A percentile compares a stretch with the other conserved stretches of the same genome.
phyloP scores from a whole-genome alignment of 2,113 vertebrate species.

The Strix aluco region DNA sequence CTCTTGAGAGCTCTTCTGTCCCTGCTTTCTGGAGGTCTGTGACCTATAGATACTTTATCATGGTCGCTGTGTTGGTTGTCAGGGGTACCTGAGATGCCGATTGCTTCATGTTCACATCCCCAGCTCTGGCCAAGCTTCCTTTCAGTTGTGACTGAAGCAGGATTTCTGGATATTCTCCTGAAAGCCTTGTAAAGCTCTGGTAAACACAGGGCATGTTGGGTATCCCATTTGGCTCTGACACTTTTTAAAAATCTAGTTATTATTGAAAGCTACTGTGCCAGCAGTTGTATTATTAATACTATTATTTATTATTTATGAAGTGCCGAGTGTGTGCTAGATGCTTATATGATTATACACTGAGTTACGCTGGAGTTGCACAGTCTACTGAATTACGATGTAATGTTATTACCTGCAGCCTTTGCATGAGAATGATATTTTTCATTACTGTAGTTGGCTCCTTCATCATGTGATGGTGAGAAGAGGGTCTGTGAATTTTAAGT shows the following conservation, averaged over 20 bases:
- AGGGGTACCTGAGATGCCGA: neutral
- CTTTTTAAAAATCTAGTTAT: conserved; percentile 27
- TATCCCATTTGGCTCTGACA: neutral
- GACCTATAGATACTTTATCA: neutral
- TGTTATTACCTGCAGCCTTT: conserved; percentile 42
- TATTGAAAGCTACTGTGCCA: conserved; percentile 25
- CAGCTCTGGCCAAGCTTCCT: neutral
- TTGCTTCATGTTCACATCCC: neutral
- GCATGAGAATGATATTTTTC: conserved; percentile 26
- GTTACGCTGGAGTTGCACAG: neutral
- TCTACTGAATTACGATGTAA: conserved; percentile 2
- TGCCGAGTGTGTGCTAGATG: conserved; percentile 11
- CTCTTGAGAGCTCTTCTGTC: neutral
- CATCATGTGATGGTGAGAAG: neutral
- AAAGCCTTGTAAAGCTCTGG: neutral
- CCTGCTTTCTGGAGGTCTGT: neutral
- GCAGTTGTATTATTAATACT: conserved; percentile 56
- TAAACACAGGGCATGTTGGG: neutral
- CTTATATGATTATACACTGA: conserved; percentile 18
- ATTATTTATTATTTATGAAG: conserved; percentile 63
- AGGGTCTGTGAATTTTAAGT: neutral
- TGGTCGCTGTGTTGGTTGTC: neutral
- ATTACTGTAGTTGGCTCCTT: neutral
- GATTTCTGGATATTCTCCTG: neutral
- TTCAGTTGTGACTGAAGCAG: neutral